Percentiles rank a stretch among this genome's conserved stretches.
Conservation (phyloP, 2,888 invertebrate genomes). For the Tiphia femorata region DNA sequence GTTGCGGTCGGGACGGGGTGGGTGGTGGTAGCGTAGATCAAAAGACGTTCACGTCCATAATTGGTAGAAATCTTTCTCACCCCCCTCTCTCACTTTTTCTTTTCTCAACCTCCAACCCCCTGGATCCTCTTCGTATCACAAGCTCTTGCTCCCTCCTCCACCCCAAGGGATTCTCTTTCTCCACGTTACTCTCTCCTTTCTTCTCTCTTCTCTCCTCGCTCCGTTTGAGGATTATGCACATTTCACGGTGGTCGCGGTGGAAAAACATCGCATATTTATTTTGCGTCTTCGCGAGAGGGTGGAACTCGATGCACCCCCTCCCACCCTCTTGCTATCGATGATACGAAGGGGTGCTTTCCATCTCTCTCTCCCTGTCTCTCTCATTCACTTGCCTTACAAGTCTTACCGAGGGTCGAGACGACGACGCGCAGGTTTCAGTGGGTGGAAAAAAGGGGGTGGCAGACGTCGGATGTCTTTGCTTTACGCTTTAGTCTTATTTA, state of each 20-base stretch:
- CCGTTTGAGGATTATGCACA: constrained; percentile 63
- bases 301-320: constrained; percentile 18
- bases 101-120: constrained; percentile 17
- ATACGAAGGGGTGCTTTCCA: constrained; percentile 1
- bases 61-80: constrained; percentile 64
- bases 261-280: constrained; percentile 59
- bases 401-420: background rate
- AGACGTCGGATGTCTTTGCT: constrained; percentile 48
- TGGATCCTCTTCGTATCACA: constrained; percentile 3
- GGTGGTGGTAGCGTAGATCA: too few species aligned
- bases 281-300: constrained; percentile 33
- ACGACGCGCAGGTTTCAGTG: background rate
- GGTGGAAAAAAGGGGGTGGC: background rate
- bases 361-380: background rate
- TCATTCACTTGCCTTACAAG: background rate
- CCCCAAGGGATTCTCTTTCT: constrained; percentile 19
- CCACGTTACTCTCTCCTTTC: constrained; percentile 10
- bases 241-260: constrained; percentile 41
- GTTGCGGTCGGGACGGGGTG: too few species aligned
- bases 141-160: constrained; percentile 17
- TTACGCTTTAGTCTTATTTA: constrained; percentile 56
- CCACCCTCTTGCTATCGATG: constrained; percentile 38
- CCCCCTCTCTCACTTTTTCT: constrained; percentile 19
- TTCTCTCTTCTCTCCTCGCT: constrained; percentile 9
- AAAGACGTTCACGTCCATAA: constrained; percentile 64